phyloP scores from a whole-genome alignment of 2,888 invertebrate genomes.

The Apodemia zela region DNA sequence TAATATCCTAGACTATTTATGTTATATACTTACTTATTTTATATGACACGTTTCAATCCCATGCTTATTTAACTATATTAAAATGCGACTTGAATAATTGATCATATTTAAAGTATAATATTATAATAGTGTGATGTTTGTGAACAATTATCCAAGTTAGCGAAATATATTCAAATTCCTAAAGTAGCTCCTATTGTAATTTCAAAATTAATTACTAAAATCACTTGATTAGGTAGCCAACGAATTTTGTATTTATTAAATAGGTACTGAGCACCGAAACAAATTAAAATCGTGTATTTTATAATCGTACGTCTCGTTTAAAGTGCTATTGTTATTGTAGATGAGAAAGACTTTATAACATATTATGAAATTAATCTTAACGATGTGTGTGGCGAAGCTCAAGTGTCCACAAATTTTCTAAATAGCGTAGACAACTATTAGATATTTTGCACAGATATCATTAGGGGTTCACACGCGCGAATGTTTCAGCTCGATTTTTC shows the following conservation, averaged over 20 bases:
- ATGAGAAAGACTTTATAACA: conserved; percentile 64
- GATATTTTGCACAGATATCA: conserved; percentile 74
- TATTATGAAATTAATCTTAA: conserved; percentile 18
- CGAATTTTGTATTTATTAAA: conserved; percentile 62
- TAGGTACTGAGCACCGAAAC: conserved; percentile 70
- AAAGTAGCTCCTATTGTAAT: conserved; percentile 59
- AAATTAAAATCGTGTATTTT: conserved; percentile 64
- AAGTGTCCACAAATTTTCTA: conserved; percentile 70
- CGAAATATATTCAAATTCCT: conserved; percentile 61
- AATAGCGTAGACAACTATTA: conserved; percentile 72
- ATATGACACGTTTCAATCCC: conserved; percentile 38
- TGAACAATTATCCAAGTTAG: conserved; percentile 12
- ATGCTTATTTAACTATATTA: conserved; percentile 33
- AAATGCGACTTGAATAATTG: conserved; percentile 1
- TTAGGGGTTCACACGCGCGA: conserved; percentile 52
- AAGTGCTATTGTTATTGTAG: conserved; percentile 67
- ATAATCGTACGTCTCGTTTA: conserved; percentile 51
- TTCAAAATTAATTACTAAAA: conserved; percentile 48
- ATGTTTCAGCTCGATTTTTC: conserved; percentile 38
- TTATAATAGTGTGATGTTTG: not conserved
- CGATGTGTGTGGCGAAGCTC: conserved; percentile 40
- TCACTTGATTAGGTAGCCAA: conserved; percentile 74
- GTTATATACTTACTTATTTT: conserved; percentile 20
- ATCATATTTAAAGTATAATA: not conserved
- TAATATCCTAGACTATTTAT: not conserved